Evolutionary conservation across 2,113 vertebrate species (phyloP).

Genomic region (Dromas ardeola): DNA sequence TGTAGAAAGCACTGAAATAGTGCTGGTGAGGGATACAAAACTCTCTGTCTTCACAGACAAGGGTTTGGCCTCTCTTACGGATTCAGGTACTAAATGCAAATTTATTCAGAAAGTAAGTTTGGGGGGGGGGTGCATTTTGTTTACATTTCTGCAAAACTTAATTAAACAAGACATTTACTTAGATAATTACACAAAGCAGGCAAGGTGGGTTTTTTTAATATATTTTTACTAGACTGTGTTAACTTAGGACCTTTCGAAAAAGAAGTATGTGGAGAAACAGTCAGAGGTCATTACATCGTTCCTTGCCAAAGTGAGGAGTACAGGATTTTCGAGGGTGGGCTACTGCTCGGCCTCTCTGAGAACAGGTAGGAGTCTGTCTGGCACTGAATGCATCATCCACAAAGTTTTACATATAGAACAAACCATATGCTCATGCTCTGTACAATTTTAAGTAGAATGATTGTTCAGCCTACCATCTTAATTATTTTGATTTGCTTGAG

Average conservation of each 20-base stretch:
- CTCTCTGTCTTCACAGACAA: constrained; percentile 67
- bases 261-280: constrained; percentile 68
- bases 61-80: constrained; percentile 34
- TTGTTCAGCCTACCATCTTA: not conserved
- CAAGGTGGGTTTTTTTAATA: not conserved
- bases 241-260: constrained; percentile 72
- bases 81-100: constrained; percentile 48
- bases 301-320: constrained; percentile 66
- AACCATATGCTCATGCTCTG: not conserved
- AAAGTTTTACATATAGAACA: not conserved
- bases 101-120: not conserved
- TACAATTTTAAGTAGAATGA: not conserved
- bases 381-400: not conserved
- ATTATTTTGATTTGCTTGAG: not conserved
- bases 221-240: constrained; percentile 51
- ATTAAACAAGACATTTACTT: not conserved
- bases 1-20: constrained; percentile 49
- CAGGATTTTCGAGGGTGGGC: constrained; percentile 45
- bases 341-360: constrained; percentile 73
- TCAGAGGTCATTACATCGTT: constrained; percentile 46
- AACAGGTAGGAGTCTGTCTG: constrained; percentile 57
- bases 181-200: not conserved
- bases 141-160: not conserved
- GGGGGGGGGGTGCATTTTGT: not conserved
- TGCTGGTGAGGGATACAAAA: constrained; percentile 58